These are phyloP conservation scores for Bellardia pandia DNA, from an alignment of 2,888 invertebrate species.

Conservation along the genomic window DNA sequence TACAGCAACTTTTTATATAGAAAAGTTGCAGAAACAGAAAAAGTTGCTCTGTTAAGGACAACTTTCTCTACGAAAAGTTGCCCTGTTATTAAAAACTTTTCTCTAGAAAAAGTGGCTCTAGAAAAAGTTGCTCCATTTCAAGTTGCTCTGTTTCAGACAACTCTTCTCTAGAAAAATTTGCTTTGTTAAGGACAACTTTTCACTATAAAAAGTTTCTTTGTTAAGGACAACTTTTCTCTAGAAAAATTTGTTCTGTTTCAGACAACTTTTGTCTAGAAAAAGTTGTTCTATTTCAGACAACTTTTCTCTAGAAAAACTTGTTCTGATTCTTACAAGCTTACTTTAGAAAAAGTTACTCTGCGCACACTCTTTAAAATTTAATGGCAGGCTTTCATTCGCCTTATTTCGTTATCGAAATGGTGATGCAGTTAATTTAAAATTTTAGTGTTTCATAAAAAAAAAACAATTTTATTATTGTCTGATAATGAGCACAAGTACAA, in stretches of 20 bases:
- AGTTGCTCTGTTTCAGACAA: no score
- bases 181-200: no score
- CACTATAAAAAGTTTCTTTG: no score
- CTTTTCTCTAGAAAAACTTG: background rate
- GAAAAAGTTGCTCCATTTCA: no score
- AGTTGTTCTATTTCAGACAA: background rate
- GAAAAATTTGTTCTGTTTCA: background rate
- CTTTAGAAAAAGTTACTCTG: background rate
- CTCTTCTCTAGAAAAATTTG: no score
- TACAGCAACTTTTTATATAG: no score
- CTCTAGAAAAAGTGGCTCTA: no score
- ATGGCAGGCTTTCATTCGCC: background rate
- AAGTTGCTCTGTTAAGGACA: no score
- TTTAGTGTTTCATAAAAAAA: conserved; percentile 35
- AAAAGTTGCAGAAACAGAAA: no score
- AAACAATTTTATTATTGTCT: conserved; percentile 40
- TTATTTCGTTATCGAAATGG: background rate
- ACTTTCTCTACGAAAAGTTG: no score
- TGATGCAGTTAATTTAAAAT: conserved; percentile 45
- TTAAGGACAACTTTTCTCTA: background rate
- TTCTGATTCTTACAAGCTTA: background rate
- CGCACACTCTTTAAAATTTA: background rate
- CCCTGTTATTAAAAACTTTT: no score
- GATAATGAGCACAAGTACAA: conserved; percentile 33
- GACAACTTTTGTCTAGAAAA: background rate